phyloP scores from a whole-genome alignment of 2,888 invertebrate genomes.

The Neocrepidodera transversa region DNA sequence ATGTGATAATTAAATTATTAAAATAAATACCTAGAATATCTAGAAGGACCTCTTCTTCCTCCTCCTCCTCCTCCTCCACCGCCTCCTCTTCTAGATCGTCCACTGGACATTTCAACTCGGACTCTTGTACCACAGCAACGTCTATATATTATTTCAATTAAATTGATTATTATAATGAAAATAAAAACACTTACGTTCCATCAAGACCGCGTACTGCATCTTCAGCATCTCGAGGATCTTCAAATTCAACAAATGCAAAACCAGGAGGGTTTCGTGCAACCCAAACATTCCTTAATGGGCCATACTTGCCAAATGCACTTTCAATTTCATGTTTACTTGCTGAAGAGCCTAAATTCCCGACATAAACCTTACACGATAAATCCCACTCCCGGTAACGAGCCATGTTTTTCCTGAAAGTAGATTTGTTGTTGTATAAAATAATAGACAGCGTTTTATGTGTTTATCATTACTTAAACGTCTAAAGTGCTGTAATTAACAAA shows the following conservation, averaged over 20 bases:
- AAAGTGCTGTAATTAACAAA: too few relatives aligned
- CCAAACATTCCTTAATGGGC: slow-evolving; percentile 93
- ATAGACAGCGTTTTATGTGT: too few relatives aligned
- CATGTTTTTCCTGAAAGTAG: slow-evolving; percentile 59
- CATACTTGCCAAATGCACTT: slow-evolving; percentile 92
- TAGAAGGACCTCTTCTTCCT: slow-evolving; percentile 55
- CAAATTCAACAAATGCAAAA: slow-evolving; percentile 94
- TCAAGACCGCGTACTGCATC: slow-evolving; percentile 76
- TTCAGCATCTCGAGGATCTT: slow-evolving; percentile 91
- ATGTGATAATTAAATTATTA: too few relatives aligned
- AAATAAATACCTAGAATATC: slow-evolving; percentile 59
- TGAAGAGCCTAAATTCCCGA: slow-evolving; percentile 90
- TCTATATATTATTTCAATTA: slow-evolving; percentile 60
- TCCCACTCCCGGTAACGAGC: slow-evolving; percentile 84
- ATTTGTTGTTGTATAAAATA: not conserved
- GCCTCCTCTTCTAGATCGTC: slow-evolving; percentile 75
- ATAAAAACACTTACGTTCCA: slow-evolving; percentile 50
- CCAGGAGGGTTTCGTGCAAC: slow-evolving; percentile 97
- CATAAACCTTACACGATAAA: slow-evolving; percentile 91
- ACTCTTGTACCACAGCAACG: slow-evolving; percentile 89
- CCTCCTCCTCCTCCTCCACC: slow-evolving; percentile 48
- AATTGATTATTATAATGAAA: slow-evolving; percentile 2
- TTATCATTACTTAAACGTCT: too few relatives aligned
- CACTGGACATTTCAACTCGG: slow-evolving; percentile 92
- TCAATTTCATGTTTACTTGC: slow-evolving; percentile 94